Evolutionary conservation across 2,797 vertebrate species (phyloP), one percentile per base, ranked within the genome.

Genomic region (Huso huso): DNA sequence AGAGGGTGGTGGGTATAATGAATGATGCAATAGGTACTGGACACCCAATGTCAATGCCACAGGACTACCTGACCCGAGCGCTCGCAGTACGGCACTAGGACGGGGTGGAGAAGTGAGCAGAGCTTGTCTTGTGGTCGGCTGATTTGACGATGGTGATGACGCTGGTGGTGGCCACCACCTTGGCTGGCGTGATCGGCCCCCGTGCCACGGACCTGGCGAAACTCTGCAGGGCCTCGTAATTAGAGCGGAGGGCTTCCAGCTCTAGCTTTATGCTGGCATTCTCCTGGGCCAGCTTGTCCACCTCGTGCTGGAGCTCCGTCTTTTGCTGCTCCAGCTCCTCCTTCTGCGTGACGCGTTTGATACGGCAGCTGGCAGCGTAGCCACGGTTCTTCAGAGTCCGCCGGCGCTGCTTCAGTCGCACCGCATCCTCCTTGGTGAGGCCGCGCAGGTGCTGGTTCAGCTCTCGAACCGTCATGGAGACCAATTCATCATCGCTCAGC

Each of bases 121-220:
- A 91, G 78, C 81, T 79, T 69, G 92, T 81, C 68, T 84, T 90
- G 76, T 91, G 86, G 76, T 94, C 92, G 0, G 94, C 73, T 0
- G 97, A 99, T 79, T 97, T 99, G 83, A 98, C 92, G 0, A 97
- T 99, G 86, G 96, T 99, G 89, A 98, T 99, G 87, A 99, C 95
- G 50, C 95, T 98, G 88, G 97, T 97, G 85, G 93, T 85, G 75
- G 92, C 37, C 5, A 48, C 88, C 61, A 94, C 94, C 80, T 94
- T 97, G 76, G 93, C 88, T 0, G 93, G 89, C 7, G 91, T 82
- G 60, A 95, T 88, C 8, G 95, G 92, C 69, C 93, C 92, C 0
- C 94, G 90, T 76, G 96, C 94, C 72, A 98, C 94, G 10, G 93
- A 95, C 78, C 95, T 91, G 60, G 96, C 96, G 7, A 98, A 98